A percentile compares a stretch with the other conserved stretches of the same genome.
Evolutionary conservation across 2,888 invertebrate species (phyloP).

Genomic region (Himalopsyche tibetana): DNA sequence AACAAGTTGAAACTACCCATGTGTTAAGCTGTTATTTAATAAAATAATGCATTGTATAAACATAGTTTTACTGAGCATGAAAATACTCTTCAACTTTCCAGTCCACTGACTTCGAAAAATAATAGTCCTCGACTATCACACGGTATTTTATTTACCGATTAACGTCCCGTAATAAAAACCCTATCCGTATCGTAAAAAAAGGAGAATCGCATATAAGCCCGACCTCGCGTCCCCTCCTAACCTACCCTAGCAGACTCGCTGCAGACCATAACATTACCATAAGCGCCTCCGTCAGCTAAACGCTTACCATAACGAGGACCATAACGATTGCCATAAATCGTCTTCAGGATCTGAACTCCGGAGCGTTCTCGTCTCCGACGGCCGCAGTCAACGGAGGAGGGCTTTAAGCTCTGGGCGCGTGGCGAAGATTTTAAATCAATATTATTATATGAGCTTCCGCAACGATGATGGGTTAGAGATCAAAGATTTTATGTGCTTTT

Average conservation of each 20-base stretch:
- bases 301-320: constrained; percentile 64
- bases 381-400: not conserved
- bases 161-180: not conserved
- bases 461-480: not conserved
- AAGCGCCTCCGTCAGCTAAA: constrained; percentile 61
- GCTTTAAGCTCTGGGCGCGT: constrained; percentile 9
- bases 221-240: constrained; percentile 2
- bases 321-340: constrained; percentile 64
- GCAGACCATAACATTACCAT: constrained; percentile 34
- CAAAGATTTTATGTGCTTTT: not conserved
- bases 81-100: too few relatives aligned
- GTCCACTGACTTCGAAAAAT: not conserved
- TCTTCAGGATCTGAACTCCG: constrained; percentile 14
- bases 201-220: constrained; percentile 1
- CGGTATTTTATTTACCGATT: not conserved
- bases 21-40: too few relatives aligned
- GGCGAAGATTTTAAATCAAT: constrained; percentile 31
- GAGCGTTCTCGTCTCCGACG: constrained; percentile 23
- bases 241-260: constrained; percentile 8
- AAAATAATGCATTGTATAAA: too few relatives aligned
- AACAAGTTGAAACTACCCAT: too few relatives aligned
- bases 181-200: constrained; percentile 28
- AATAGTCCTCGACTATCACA: not conserved
- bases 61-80: too few relatives aligned
- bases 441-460: not conserved